A percentile compares a stretch with the other conserved stretches of the same genome.
phyloP scores from a whole-genome alignment of 2,797 vertebrate species.

The Melanogrammus aeglefinus region DNA sequence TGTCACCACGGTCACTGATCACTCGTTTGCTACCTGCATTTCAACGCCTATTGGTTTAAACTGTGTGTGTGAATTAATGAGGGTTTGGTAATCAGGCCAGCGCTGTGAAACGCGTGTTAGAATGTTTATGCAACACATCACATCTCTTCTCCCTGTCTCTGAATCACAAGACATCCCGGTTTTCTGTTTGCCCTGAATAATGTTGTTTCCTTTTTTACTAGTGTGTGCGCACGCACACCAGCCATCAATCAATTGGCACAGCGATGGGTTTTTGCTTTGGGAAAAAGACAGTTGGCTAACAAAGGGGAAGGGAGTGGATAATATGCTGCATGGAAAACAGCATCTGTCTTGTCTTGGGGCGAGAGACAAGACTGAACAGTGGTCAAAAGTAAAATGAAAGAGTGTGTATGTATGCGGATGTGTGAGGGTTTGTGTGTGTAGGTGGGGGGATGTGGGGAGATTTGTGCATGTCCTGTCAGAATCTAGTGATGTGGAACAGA shows the following conservation, averaged over 20 bases:
- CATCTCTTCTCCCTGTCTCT: not conserved
- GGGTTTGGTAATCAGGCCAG: not conserved
- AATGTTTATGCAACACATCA: not conserved
- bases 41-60: not conserved
- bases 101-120: not conserved
- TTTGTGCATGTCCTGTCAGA: slow-evolving; percentile 48
- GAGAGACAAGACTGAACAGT: slow-evolving; percentile 24
- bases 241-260: slow-evolving; percentile 42
- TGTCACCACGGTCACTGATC: not conserved
- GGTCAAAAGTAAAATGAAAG: slow-evolving; percentile 23
- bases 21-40: not conserved
- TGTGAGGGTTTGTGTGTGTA: not conserved
- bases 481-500: slow-evolving; percentile 52
- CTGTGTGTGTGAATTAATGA: not conserved
- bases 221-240: slow-evolving; percentile 10
- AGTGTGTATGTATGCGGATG: not conserved
- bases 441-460: not conserved
- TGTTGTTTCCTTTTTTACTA: not conserved
- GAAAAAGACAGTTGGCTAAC: slow-evolving; percentile 27
- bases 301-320: slow-evolving; percentile 24
- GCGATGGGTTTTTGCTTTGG: not conserved
- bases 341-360: slow-evolving; percentile 18
- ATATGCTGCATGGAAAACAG: slow-evolving; percentile 31
- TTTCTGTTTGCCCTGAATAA: not conserved
- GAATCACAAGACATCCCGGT: no score